Evolutionary conservation across 35 echinoderm and acorn worm species (phyloP).

Genomic region (Nesometra sesokonis): DNA sequence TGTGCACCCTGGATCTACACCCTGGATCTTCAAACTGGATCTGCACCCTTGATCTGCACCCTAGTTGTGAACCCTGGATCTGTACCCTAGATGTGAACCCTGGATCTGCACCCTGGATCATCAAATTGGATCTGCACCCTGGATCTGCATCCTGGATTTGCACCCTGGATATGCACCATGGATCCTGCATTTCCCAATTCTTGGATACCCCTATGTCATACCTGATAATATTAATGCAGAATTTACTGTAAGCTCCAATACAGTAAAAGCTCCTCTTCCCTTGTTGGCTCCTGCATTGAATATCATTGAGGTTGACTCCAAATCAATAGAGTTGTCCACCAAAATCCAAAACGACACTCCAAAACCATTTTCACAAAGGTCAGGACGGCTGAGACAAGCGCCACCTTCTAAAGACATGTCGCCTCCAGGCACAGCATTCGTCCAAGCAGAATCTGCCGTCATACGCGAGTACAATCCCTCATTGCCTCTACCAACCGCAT

Average conservation of each 20-base stretch:
- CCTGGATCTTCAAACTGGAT: too few species aligned
- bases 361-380: constrained; percentile 42
- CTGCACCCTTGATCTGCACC: too few species aligned
- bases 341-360: constrained; percentile 62
- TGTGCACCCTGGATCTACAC: too few species aligned
- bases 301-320: not conserved
- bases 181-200: not conserved
- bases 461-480: not conserved
- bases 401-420: not conserved
- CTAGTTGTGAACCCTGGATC: too few species aligned
- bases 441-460: not conserved
- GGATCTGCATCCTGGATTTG: too few species aligned
- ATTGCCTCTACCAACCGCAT: not conserved
- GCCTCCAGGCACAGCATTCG: not conserved
- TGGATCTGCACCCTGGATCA: too few species aligned
- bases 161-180: too few species aligned
- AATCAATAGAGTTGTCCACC: not conserved
- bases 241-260: not conserved
- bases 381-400: constrained; percentile 41
- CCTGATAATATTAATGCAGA: not conserved
- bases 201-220: not conserved
- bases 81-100: too few species aligned
- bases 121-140: too few species aligned
- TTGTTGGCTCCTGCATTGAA: not conserved
- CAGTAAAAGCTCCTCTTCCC: not conserved